A percentile compares a stretch with the other conserved stretches of the same genome.
These are phyloP conservation scores for Acronicta aceris DNA, from an alignment of 2,888 invertebrate genomes.

Conservation along the genomic window DNA sequence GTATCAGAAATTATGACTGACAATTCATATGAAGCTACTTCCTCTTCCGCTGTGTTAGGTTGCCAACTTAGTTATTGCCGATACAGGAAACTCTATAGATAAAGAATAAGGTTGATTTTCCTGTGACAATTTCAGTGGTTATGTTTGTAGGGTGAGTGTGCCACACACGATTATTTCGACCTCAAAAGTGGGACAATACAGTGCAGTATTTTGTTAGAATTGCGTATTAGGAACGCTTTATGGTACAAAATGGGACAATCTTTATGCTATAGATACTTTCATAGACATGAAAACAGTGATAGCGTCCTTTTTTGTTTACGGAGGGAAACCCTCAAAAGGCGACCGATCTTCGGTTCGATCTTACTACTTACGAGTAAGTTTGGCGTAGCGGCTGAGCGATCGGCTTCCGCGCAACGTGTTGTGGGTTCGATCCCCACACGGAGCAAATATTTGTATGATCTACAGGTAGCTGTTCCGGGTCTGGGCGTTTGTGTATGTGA, in stretches of 20 bases:
- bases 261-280: conserved; percentile 1
- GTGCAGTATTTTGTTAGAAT: conserved; percentile 55
- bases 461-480: too few species aligned
- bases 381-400: too few species aligned
- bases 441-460: too few species aligned
- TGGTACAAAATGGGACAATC: conserved; percentile 16
- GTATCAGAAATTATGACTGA: conserved; percentile 36
- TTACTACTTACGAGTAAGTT: too few species aligned
- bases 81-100: rapidly evolving
- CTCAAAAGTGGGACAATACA: conserved; percentile 50
- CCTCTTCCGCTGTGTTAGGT: conserved; percentile 13
- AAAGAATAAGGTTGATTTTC: not conserved
- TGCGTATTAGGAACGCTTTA: conserved; percentile 19
- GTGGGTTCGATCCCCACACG: too few species aligned
- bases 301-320: too few species aligned
- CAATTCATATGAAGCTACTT: conserved; percentile 29
- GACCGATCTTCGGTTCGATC: too few species aligned
- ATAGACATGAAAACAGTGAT: not conserved
- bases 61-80: conserved; percentile 4
- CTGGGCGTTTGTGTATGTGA: too few species aligned
- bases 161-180: conserved; percentile 47
- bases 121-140: not conserved
- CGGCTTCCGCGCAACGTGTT: too few species aligned
- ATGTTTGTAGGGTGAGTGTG: conserved; percentile 33
- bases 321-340: too few species aligned